Base-by-base conservation (phyloP, 2,113 vertebrate genomes). In the Trichomycterus rosablanca region DNA sequence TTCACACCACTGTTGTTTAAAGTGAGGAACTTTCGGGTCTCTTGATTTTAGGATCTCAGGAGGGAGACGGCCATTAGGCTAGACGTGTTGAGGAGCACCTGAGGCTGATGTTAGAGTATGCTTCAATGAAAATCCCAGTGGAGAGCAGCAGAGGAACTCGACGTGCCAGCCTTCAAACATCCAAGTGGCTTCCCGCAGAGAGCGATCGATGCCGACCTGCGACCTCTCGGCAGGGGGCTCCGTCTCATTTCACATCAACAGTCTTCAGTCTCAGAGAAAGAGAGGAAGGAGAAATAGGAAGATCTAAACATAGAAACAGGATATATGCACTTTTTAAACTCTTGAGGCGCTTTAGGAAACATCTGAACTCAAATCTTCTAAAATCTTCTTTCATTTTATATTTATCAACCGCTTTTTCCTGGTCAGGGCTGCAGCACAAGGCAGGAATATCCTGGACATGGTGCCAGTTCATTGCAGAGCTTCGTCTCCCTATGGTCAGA, bases 181-280 rank as follows among this genome's bases (percentile, higher is more conserved):
- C 49, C 63, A 45, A 70, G 48, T 12, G 49, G 19, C 28, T 37
- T 59, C 55, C 34, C 58, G 49, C 68, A 34, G 68, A 37, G 16
- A 28, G 23, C 45, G 10, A 63, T 64, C 60, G 34, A 52, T 52
- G 32, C 1, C 22, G 40, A 40, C 46, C 54, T 16, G 14, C 54
- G 61, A 70, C 49, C 68, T 51, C 15, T 18, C 56, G 7, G 32
- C 15, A n/a, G n/a, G 14, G 20, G 39, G 16, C 24, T 32, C 26
- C 23, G n/a, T 26, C 32, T 11, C 14, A 4, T 48, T 48, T 22
- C 49, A 32, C 11, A 37, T 59, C n/a, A 2, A 9, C 15, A 49
- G 39, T n/a, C n/a, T n/a, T n/a, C n/a, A 32, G 30, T 30, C 49
- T 49, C 40, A 15, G 30, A 26, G 19, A 40, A 20, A 49, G 8